Base-by-base conservation (phyloP, 2,888 invertebrate genomes). In the Cetonia aurata region DNA sequence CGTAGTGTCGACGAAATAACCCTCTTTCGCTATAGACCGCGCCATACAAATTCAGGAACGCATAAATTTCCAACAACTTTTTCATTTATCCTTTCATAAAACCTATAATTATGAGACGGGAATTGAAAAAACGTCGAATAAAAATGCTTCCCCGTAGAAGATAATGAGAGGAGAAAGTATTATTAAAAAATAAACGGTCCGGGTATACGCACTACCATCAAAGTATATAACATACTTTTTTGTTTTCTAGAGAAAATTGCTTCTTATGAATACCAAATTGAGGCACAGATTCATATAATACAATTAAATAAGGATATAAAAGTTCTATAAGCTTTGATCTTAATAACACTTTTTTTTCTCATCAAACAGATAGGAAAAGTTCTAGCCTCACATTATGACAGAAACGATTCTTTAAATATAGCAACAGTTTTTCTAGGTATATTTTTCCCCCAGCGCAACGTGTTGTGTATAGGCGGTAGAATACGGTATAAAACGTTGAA, bases 71-170 rank as follows among this genome's bases (percentile, higher is more conserved):
- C 50, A 37, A 25, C 56, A 67, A 70, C 67, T 70, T 70, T 70
- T 67, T 70, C 70, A 67, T 65, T 70, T 70, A 67, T 57, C 55
- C 70, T 67, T 70, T 70, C 70, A 66, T 70, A 66, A 70, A 67
- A 70, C 66, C 65, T 70, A 70, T 70, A 66, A 70, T 70, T 70
- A 70, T 41, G 41, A 33, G 52, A 52, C 37, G 48, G 31, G 52
- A 52, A 66, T 59, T 52, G 56, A 57, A 67, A 67, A 53, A 62
- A 65, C 66, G 53, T 60, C 52, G 53, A 52, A 59, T 59, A 60
- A 69, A 69, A 69, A 50, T 62, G 15, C 50, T 48, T 33, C 62
- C 33, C 31, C 17, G 50, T 12, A 48, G 25, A 15, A 48, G 48
- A 62, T 62, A 62, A 62, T 62, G 33, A 48, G 31, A 1, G 46